These are phyloP conservation scores for Callyntrura guangdongensis DNA, from an alignment of 2,888 invertebrate species.

Conservation along the genomic window DNA sequence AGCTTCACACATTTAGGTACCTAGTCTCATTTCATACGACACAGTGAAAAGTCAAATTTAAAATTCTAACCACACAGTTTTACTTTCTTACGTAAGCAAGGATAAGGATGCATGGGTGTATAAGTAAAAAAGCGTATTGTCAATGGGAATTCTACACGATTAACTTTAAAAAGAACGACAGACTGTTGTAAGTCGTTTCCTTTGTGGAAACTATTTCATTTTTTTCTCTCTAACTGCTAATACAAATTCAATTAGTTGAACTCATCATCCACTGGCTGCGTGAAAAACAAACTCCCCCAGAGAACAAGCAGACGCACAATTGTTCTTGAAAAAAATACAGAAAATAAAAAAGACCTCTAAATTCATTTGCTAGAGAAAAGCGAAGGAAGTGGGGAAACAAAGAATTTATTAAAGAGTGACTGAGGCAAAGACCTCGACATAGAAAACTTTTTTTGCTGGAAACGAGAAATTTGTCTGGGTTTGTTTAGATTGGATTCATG, in stretches of 20 bases:
- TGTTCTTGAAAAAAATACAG: slow-evolving; percentile 31
- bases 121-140: too few species aligned
- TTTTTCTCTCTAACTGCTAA: background rate
- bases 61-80: background rate
- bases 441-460: slow-evolving; percentile 26
- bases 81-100: background rate
- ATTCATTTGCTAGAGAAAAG: background rate
- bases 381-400: slow-evolving; percentile 5
- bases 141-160: too few species aligned
- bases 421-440: slow-evolving; percentile 38
- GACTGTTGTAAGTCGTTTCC: too few species aligned
- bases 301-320: background rate
- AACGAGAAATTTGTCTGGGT: background rate
- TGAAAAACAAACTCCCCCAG: background rate
- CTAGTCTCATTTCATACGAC: background rate
- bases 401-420: slow-evolving; percentile 45
- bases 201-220: background rate
- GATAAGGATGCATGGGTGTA: too few species aligned
- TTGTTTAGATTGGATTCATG: slow-evolving; percentile 22
- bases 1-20: too few species aligned
- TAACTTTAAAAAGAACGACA: too few species aligned
- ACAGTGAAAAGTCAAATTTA: background rate
- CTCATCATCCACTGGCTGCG: background rate
- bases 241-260: slow-evolving; percentile 4
- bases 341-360: slow-evolving; percentile 9